phyloP scores from a whole-genome alignment of 2,888 invertebrate genomes.

The Ichneumoninae sp. region DNA sequence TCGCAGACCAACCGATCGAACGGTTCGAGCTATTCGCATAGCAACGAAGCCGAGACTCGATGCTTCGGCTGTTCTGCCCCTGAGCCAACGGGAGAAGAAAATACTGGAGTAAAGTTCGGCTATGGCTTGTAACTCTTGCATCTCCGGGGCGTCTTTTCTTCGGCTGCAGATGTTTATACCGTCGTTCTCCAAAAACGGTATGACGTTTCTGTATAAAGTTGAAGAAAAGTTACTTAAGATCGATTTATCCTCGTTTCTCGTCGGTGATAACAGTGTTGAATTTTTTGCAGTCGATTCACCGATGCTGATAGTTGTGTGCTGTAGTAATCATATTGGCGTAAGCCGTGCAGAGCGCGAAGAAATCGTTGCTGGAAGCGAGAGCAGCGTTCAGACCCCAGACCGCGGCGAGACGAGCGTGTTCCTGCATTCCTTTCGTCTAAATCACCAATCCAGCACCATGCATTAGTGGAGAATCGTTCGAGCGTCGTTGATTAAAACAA shows the following conservation, averaged over 20 bases:
- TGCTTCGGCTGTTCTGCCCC: slow-evolving; percentile 81
- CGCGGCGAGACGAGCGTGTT: slow-evolving; percentile 86
- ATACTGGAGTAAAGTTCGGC: slow-evolving; percentile 84
- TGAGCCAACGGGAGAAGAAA: slow-evolving; percentile 83
- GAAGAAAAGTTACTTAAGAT: not conserved
- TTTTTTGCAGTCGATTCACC: slow-evolving; percentile 64
- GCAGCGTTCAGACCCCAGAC: slow-evolving; percentile 86
- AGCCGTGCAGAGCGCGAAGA: slow-evolving; percentile 85
- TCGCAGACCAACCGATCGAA: slow-evolving; percentile 78
- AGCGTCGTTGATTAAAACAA: not conserved
- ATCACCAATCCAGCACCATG: not conserved
- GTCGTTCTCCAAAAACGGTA: slow-evolving; percentile 82
- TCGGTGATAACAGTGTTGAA: not conserved
- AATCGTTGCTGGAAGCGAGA: slow-evolving; percentile 85
- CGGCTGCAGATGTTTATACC: slow-evolving; percentile 83
- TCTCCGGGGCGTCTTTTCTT: slow-evolving; percentile 81
- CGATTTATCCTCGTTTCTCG: not conserved
- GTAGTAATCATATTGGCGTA: slow-evolving; percentile 85
- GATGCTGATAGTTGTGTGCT: slow-evolving; percentile 78
- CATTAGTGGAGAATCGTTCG: not conserved
- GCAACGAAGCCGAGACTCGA: slow-evolving; percentile 83
- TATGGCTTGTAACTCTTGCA: slow-evolving; percentile 84
- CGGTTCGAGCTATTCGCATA: slow-evolving; percentile 80
- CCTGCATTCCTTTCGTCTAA: slow-evolving; percentile 78
- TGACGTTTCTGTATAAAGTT: slow-evolving; percentile 71